Evolutionary conservation across 2,113 vertebrate genomes (phyloP).

Genomic region (Tenrec ecaudatus): DNA sequence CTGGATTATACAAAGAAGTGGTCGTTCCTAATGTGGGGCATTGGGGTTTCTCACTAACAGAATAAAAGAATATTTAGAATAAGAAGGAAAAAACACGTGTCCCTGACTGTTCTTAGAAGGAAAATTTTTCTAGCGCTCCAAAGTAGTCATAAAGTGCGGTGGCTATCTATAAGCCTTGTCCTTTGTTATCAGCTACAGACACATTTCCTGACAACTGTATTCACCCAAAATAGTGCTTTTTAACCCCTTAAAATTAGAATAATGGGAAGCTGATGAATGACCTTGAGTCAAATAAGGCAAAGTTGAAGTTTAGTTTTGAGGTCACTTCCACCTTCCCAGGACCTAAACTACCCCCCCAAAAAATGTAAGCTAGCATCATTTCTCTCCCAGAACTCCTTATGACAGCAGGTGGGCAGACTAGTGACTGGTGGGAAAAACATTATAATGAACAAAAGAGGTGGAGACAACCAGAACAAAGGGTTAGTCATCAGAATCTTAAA

Average conservation of each 20-base stretch:
- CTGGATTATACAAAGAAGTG: conserved; percentile 50
- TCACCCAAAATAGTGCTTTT: not conserved
- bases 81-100: not conserved
- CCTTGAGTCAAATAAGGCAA: not conserved
- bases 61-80: not conserved
- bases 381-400: not conserved
- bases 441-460: not conserved
- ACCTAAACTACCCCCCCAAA: conserved; percentile 9
- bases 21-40: conserved; percentile 27
- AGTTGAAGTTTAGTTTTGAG: not conserved
- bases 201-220: conserved; percentile 42
- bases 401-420: not conserved
- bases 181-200: conserved; percentile 40
- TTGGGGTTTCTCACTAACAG: conserved; percentile 29
- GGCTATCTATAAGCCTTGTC: not conserved
- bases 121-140: conserved; percentile 13
- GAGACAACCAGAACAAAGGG: not conserved
- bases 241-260: not conserved
- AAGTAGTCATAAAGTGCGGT: conserved; percentile 2
- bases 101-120: not conserved
- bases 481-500: not conserved
- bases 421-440: not conserved
- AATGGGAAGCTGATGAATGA: not conserved
- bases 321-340: not conserved
- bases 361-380: not conserved